Evolutionary conservation across 2,113 vertebrate species (phyloP).

Genomic region (Etheostoma spectabile): DNA sequence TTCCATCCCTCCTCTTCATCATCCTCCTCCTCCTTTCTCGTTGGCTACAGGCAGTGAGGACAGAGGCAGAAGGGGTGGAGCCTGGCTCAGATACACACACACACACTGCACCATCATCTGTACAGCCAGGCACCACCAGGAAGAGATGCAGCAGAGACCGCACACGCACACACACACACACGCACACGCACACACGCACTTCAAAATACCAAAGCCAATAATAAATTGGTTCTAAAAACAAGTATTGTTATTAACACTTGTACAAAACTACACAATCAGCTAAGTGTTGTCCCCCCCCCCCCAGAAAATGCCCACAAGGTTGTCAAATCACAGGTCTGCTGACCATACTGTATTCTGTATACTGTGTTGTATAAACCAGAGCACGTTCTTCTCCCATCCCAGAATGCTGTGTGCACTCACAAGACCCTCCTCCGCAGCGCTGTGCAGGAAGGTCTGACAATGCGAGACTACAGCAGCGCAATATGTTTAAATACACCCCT

Average conservation of each 20-base stretch:
- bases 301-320: not conserved
- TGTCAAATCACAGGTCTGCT: not conserved
- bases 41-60: constrained; percentile 39
- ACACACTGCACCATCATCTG: constrained; percentile 56
- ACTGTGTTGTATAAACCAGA: too few species aligned
- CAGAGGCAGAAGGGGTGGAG: constrained; percentile 55
- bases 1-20: constrained; percentile 25
- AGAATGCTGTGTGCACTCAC: too few species aligned
- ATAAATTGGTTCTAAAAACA: too few species aligned
- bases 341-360: constrained; percentile 13
- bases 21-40: constrained; percentile 30
- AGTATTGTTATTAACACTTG: too few species aligned
- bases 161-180: constrained; percentile 20
- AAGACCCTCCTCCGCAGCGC: too few species aligned
- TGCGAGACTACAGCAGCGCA: not conserved
- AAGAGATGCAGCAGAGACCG: constrained; percentile 70
- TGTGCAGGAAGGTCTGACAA: too few species aligned
- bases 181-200: constrained; percentile 21
- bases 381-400: too few species aligned
- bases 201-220: too few species aligned
- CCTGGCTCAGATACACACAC: constrained; percentile 57
- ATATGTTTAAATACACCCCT: not conserved
- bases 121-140: constrained; percentile 78
- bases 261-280: not conserved
- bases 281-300: not conserved